Evolutionary conservation across 2,113 vertebrate species (phyloP), one percentile per base, ranked within the genome.

Genomic region (Dinomys branickii): DNA sequence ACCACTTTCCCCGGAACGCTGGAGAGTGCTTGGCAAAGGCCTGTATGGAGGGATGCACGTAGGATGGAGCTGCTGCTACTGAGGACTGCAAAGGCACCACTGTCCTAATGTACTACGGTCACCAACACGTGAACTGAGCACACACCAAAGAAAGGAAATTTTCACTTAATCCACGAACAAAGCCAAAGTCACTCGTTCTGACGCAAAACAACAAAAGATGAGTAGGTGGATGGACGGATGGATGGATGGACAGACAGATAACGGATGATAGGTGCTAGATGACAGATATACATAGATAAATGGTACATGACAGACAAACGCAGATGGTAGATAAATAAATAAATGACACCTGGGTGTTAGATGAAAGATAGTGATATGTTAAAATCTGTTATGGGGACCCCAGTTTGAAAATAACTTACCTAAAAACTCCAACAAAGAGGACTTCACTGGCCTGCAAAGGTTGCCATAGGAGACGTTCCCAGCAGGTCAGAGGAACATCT

Each of bases 21-120:
- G 12, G 33, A 59, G n/a, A 3, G 19, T 22, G 41, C 24, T 17
- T 47, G 52, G 44, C 14, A 17, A 14, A 3, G 44, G 12, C 28
- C 28, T 50, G 26, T 33, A 2, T 9, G 26, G 3, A 7, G 12
- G 5, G 12, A 3, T 7, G 59, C 26, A 7, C n/a, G 12, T 7
- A 17, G 61, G 30, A 10, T n/a, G 44, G 30, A 13, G 2, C 4
- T 89, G 38, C 63, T 0, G 20, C 0, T 14, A 38, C 3, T 28
- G 50, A 5, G 35, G 67, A n/a, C 28, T 22, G 35, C 28, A 33
- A 19, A 69, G 19, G 33, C 30, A 0, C 1, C 0, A 17, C 0
- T 11, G 14, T 58, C 10, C 0, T 7, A 2, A n/a, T 14, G 7
- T 17, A 28, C 5, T 17, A 2, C 13, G 1, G 2, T 61, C 82